A percentile compares a stretch with the other conserved stretches of the same genome.
Evolutionary conservation across 2,113 vertebrate genomes (phyloP).

Genomic region (Nothobranchius furzeri): DNA sequence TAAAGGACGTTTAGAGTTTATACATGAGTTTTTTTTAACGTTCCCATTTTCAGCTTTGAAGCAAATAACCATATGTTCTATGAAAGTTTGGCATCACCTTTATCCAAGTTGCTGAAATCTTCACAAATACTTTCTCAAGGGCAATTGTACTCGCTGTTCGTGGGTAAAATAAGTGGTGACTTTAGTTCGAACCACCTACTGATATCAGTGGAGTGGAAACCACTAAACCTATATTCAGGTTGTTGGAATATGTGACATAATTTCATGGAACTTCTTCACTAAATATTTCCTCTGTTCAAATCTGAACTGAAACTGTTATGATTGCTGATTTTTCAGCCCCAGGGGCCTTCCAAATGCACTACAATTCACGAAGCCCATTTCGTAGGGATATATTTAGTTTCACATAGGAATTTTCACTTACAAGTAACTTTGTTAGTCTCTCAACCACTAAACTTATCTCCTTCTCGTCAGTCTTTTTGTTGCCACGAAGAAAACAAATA

Average conservation of each 20-base stretch:
- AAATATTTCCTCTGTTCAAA: constrained; percentile 13
- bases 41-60: too few species aligned
- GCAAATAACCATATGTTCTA: too few species aligned
- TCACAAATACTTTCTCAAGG: constrained; percentile 7
- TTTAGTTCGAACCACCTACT: constrained; percentile 1
- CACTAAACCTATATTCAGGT: neutral
- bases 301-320: constrained; percentile 30
- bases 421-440: neutral
- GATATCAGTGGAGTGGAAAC: constrained; percentile 25
- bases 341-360: neutral
- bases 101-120: neutral
- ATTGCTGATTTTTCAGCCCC: constrained; percentile 12
- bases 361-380: neutral
- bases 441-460: too few species aligned
- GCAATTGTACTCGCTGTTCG: neutral
- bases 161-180: neutral
- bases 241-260: neutral
- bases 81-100: neutral
- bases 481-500: too few species aligned
- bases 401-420: neutral
- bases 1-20: too few species aligned
- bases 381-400: neutral
- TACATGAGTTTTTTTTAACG: neutral
- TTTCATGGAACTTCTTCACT: constrained; percentile 30
- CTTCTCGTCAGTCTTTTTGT: too few species aligned